These are phyloP conservation scores for Drosophila limbata DNA, from an alignment of 2,888 invertebrate genomes.

Conservation along the genomic window DNA sequence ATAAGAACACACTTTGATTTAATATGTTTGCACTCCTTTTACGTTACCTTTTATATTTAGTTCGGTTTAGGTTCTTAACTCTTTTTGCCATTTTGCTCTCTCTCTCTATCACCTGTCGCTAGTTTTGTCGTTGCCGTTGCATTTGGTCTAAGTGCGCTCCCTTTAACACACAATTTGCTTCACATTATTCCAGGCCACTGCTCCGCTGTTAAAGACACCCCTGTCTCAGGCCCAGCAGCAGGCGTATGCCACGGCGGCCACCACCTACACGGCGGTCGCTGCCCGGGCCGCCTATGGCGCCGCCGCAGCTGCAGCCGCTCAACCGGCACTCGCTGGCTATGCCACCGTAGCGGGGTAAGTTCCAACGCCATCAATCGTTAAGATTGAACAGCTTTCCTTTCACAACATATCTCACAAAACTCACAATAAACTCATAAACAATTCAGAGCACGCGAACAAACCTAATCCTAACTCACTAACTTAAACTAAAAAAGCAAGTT, in stretches of 20 bases:
- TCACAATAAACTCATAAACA: not conserved
- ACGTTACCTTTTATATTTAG: constrained; percentile 29
- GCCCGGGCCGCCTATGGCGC: constrained; percentile 93
- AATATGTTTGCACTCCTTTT: constrained; percentile 62
- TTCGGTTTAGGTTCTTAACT: constrained; percentile 70
- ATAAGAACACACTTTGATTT: constrained; percentile 41
- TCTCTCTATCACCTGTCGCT: constrained; percentile 63
- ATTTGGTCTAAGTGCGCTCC: constrained; percentile 33
- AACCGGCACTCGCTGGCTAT: constrained; percentile 89
- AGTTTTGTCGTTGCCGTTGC: constrained; percentile 78
- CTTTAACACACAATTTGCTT: constrained; percentile 66
- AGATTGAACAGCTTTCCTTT: constrained; percentile 3
- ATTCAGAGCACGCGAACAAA: not conserved
- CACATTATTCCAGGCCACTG: constrained; percentile 87
- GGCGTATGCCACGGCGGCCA: constrained; percentile 95
- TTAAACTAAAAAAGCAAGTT: not conserved
- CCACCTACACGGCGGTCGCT: constrained; percentile 94
- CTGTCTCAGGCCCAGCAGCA: constrained; percentile 93
- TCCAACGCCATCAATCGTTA: constrained; percentile 26
- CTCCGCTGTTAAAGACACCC: constrained; percentile 93
- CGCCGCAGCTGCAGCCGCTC: constrained; percentile 88
- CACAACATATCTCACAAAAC: constrained; percentile 6
- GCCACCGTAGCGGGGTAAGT: constrained; percentile 90
- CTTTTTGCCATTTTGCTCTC: constrained; percentile 68
- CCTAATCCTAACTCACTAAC: not conserved